Base-by-base conservation (phyloP, 2,113 vertebrate species). In the Neolamprologus cancellatus region DNA sequence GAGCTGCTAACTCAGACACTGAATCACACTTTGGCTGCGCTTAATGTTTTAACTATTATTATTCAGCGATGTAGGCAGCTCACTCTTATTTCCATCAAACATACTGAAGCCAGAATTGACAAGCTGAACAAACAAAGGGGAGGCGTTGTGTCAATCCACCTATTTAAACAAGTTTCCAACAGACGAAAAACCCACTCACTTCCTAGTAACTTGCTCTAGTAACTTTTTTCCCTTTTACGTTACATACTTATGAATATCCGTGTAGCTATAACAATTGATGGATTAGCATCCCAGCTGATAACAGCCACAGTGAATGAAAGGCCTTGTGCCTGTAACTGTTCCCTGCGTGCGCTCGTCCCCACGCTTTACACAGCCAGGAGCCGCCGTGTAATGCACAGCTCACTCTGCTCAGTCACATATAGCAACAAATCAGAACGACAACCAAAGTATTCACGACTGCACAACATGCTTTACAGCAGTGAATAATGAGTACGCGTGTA, bases 261-360 rank as follows among this genome's bases (percentile, higher is more conserved):
- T 78, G 57, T 57, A 78, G 84, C 44, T 82, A 55, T 39, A 74
- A 69, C 55, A 78, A 79, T 84, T 18, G 44, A 82, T 91, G 93
- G 87, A 91, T 89, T 91, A 92, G 83, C 66, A 61, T 92, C 86
- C 41, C 76, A 84, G 82, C 69, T 76, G 85, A 88, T 46, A 52
- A 20, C 74, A 53, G 30, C 79, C 9, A 50, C 52, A 20, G 74
- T 82, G 81, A 89, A 88, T 81, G 81, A 85, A 83, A 18, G 74
- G 28, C 93, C 89, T 93, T 93, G 91, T 94, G 94, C 86, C 89
- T 83, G 54, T 36, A 61, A 83, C 80, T 86, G 89, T 80, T 84
- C 84, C 61, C 44, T 46, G 20, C 17, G 18, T 39, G 30, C 6
- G 44, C 69, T 48, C 32, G 13, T 90, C 52, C 90, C 78, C 85